A percentile compares a stretch with the other conserved stretches of the same genome.
Evolutionary conservation across 2,113 vertebrate genomes (phyloP).

Genomic region (Melanocharis versteri): DNA sequence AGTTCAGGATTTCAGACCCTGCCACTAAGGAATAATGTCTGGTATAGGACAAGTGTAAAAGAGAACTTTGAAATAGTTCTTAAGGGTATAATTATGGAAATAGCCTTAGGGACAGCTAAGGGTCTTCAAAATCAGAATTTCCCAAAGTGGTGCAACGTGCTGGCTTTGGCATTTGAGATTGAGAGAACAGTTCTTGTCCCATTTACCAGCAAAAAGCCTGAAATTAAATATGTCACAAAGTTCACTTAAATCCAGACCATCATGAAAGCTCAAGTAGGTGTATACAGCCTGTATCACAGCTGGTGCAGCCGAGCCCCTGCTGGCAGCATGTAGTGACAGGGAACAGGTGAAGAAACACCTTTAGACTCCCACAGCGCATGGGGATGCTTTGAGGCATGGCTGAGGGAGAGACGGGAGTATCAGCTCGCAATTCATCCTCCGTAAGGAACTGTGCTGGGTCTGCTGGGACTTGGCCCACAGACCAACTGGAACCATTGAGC

Average conservation of each 20-base stretch:
- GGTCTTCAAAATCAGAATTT: neutral
- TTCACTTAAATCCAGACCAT: slow-evolving; percentile 1
- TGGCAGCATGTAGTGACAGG: accelerated
- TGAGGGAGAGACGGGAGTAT: neutral
- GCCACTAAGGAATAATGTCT: neutral
- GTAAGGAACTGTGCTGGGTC: neutral
- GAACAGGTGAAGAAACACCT: neutral
- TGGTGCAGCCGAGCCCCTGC: neutral
- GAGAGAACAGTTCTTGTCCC: neutral
- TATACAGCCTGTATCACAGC: slow-evolving; percentile 18
- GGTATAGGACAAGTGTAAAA: neutral
- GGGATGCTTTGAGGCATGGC: neutral
- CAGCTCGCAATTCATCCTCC: neutral
- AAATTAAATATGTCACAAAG: slow-evolving; percentile 9
- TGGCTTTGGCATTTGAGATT: neutral
- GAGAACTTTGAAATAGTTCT: neutral
- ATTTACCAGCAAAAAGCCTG: neutral
- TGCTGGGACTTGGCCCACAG: neutral
- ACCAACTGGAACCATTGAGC: neutral
- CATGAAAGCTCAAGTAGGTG: neutral
- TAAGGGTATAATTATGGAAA: neutral
- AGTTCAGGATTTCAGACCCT: neutral
- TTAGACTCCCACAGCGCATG: neutral
- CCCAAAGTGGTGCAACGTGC: neutral
- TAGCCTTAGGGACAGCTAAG: neutral